phyloP scores from a whole-genome alignment of 2,797 vertebrate genomes.

The Morus bassanus region DNA sequence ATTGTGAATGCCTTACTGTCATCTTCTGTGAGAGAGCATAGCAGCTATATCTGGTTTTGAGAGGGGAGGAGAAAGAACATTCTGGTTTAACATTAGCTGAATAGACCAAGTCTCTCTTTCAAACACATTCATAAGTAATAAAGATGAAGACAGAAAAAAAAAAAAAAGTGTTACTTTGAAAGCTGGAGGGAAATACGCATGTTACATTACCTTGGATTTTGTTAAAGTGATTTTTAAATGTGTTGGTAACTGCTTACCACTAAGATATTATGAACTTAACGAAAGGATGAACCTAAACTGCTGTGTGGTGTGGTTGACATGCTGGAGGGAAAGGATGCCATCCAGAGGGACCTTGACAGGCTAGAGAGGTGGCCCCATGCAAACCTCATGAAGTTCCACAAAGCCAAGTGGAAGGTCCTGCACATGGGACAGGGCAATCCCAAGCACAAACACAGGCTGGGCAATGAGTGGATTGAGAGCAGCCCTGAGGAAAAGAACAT shows the following conservation, averaged over 20 bases:
- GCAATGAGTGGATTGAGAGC: background rate
- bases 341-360: background rate
- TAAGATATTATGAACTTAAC: background rate
- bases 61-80: background rate
- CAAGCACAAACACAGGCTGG: background rate
- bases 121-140: background rate
- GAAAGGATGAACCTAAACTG: background rate
- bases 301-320: background rate
- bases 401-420: background rate
- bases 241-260: background rate
- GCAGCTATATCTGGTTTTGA: background rate
- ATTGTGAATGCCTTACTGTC: background rate
- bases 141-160: background rate
- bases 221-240: background rate
- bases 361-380: background rate
- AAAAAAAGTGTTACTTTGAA: background rate
- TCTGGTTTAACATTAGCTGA: background rate
- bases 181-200: accelerated
- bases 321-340: background rate
- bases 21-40: background rate
- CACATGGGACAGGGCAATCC: background rate
- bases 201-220: background rate
- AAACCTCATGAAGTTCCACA: background rate
- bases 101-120: background rate
- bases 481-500: no score